Conservation (phyloP, 2,113 vertebrate species). For the Gasterosteus nipponicus region DNA sequence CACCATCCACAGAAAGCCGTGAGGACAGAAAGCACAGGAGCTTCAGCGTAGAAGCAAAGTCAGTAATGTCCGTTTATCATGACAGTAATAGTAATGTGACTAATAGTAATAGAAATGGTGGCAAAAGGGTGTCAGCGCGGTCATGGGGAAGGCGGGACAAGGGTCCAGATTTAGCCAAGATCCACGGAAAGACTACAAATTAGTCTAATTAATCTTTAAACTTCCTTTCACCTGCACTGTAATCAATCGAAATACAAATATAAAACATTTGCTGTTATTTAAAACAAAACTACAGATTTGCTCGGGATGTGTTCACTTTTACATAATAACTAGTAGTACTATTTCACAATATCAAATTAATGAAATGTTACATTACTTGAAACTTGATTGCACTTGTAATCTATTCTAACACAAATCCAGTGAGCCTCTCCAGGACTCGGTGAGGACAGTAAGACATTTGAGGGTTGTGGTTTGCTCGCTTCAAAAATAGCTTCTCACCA, state of each 20-base stretch:
- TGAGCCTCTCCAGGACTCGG: constrained; percentile 13
- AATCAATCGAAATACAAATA: background rate
- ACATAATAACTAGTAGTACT: background rate
- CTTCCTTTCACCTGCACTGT: background rate
- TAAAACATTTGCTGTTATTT: background rate
- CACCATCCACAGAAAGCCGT: no score
- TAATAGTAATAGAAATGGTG: no score
- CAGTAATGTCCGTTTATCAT: no score
- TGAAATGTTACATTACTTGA: background rate
- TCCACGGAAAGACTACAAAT: no score
- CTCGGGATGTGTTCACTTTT: background rate
- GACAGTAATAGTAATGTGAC: no score
- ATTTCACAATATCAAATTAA: background rate
- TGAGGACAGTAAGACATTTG: constrained; percentile 41
- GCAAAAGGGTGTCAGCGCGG: no score
- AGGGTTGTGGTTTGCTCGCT: constrained; percentile 43
- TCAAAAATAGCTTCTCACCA: constrained; percentile 24
- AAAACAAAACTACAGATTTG: background rate
- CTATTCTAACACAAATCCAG: constrained; percentile 44
- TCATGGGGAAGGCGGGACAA: no score
- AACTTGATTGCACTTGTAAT: constrained; percentile 22
- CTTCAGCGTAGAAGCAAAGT: no score
- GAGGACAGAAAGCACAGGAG: no score
- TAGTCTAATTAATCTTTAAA: no score
- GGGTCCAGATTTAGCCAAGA: no score